These are phyloP conservation scores for Adineta ricciae DNA, from an alignment of 2,888 invertebrate genomes.

Conservation along the genomic window DNA sequence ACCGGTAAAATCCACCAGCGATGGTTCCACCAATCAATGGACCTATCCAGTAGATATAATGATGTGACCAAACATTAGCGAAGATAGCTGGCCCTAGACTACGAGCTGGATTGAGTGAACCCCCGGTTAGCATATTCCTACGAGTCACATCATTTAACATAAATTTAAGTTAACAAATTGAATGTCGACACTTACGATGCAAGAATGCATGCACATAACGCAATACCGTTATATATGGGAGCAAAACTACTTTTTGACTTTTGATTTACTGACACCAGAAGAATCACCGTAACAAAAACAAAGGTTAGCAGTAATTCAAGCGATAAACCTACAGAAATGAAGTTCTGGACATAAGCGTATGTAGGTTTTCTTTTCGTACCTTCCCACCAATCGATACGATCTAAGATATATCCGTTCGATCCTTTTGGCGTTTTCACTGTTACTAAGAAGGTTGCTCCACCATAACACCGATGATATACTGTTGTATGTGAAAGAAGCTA, in stretches of 20 bases:
- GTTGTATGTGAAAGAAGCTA: not conserved
- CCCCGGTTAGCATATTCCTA: slow-evolving; percentile 36
- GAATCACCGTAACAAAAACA: not conserved
- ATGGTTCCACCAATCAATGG: not conserved
- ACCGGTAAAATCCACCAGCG: not conserved
- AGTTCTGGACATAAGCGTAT: not conserved
- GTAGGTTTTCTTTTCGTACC: not conserved
- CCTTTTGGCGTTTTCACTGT: not conserved
- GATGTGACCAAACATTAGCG: not conserved
- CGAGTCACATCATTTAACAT: not conserved
- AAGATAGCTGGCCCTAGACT: not conserved
- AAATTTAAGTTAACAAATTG: not conserved
- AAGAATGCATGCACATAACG: not conserved
- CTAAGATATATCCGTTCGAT: not conserved
- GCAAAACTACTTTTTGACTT: not conserved
- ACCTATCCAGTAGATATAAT: not conserved
- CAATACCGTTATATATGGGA: not conserved
- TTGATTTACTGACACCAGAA: not conserved
- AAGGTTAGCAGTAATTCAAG: not conserved
- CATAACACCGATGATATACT: not conserved
- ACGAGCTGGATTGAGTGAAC: not conserved
- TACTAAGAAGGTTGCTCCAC: not conserved
- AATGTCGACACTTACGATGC: not conserved
- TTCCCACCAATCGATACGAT: not conserved
- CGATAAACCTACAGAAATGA: not conserved